Evolutionary conservation across 2,113 vertebrate genomes (phyloP).

Genomic region (Gavialis gangeticus): DNA sequence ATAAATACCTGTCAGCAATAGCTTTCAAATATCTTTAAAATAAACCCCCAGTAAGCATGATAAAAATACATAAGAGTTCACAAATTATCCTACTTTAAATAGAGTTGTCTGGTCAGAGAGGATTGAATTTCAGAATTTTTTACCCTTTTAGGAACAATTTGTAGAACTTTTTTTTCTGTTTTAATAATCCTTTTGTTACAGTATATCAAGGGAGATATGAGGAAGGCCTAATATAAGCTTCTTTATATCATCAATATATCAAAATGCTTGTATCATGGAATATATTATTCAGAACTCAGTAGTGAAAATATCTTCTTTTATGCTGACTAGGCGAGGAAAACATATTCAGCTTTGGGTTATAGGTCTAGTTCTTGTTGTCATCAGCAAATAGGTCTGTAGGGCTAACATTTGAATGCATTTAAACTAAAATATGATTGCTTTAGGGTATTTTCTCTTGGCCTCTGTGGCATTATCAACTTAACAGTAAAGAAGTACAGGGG

Average conservation of each 20-base stretch:
- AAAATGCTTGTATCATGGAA: not conserved
- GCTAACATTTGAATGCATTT: not conserved
- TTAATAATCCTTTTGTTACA: not conserved
- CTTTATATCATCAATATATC: not conserved
- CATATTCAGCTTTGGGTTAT: not conserved
- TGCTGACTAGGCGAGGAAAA: not conserved
- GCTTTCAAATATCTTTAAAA: conserved; percentile 33
- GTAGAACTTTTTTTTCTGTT: not conserved
- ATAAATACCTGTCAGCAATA: conserved; percentile 53
- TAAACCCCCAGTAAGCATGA: not conserved
- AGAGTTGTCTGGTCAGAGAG: not conserved
- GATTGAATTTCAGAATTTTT: not conserved
- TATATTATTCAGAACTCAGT: not conserved
- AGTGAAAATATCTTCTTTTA: not conserved
- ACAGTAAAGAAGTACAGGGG: not conserved
- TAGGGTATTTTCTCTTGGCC: not conserved
- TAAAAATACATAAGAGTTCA: conserved; percentile 8
- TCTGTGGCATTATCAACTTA: not conserved
- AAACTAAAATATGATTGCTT: not conserved
- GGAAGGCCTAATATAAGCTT: not conserved
- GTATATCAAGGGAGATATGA: not conserved
- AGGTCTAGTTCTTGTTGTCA: not conserved
- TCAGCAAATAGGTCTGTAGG: not conserved
- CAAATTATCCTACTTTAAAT: conserved; percentile 29
- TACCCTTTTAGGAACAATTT: not conserved